Evolutionary conservation across 1,140 invertebrate species (phyloP), one percentile per base, ranked within the genome.

Genomic region (Aethina tumida): DNA sequence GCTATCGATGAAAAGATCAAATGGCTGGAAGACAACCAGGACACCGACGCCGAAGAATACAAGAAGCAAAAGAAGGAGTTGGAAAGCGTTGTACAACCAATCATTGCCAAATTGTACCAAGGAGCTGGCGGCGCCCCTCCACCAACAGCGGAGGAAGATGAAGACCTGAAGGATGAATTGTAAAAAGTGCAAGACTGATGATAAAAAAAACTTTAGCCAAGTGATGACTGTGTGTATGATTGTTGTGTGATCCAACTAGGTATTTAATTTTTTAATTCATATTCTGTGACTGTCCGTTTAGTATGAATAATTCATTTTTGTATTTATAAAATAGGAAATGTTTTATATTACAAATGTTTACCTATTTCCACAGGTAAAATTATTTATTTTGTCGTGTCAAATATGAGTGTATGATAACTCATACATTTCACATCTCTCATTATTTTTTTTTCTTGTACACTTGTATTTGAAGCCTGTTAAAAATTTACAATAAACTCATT

Each of bases 11-110:
- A 94, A 49, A 86, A 91, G 39, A 98, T 99, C 56, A 95, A 97
- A 59, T 99, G 96, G 96, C 67, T 99, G 22, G 96, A 99, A 65
- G 81, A 87, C 43, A 95, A 99, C 65, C 81, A 84, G 49, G 94
- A 98, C 46, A 85, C 88, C 4, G 92, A 97, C 28, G 73, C 84
- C 1, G 91, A 96, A 55, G 90, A 95, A 33, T 91, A 90, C 67
- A 93, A 95, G 60, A 84, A 87, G 59, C 89, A 97, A 59, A 99
- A 99, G 81, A 99, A 98, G 61, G 84, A 93, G 57, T 65, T 99
- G 6, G 92, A 96, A 63, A 84, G 91, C 51, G 79, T 96, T 37
- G 91, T 97, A 4, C 90, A 97, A 59, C 96, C 96, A 6, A 97
- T 98, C 57, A 95, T 98, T 56, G 81, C 90, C 12, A 99, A 99